These are phyloP conservation scores for Dione juno DNA, from an alignment of 2,888 invertebrate genomes.

Conservation along the genomic window DNA sequence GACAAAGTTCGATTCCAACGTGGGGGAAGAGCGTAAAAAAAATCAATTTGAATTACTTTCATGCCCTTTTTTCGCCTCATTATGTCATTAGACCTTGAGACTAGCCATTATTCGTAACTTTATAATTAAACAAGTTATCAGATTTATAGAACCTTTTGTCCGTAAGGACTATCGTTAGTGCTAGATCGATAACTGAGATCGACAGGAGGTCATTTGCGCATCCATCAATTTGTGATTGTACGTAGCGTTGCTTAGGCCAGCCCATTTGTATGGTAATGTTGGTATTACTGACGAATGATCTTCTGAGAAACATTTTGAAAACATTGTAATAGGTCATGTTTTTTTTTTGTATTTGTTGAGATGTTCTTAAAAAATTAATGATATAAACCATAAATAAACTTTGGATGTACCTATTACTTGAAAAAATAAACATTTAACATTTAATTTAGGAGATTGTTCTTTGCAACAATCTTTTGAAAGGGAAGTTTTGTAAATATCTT, in stretches of 20 bases:
- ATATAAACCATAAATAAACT: too few species aligned
- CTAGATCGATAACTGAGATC: constrained; percentile 12
- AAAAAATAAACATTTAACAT: too few species aligned
- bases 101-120: not conserved
- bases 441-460: too few species aligned
- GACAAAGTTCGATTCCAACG: too few species aligned
- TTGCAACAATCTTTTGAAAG: too few species aligned
- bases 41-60: too few species aligned
- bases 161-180: constrained; percentile 6
- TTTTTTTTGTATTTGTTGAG: too few species aligned
- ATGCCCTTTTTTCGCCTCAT: too few species aligned
- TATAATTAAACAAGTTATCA: constrained; percentile 7
- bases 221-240: constrained; percentile 17
- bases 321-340: constrained; percentile 14
- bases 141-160: not conserved
- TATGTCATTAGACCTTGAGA: not conserved
- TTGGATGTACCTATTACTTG: too few species aligned
- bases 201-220: constrained; percentile 7
- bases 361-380: too few species aligned
- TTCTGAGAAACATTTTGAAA: not conserved
- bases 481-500: too few species aligned
- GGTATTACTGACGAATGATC: not conserved
- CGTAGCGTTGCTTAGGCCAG: not conserved
- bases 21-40: too few species aligned
- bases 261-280: constrained; percentile 14